Conservation (phyloP, 2,888 invertebrate genomes). For the Drosophila diplacantha region DNA sequence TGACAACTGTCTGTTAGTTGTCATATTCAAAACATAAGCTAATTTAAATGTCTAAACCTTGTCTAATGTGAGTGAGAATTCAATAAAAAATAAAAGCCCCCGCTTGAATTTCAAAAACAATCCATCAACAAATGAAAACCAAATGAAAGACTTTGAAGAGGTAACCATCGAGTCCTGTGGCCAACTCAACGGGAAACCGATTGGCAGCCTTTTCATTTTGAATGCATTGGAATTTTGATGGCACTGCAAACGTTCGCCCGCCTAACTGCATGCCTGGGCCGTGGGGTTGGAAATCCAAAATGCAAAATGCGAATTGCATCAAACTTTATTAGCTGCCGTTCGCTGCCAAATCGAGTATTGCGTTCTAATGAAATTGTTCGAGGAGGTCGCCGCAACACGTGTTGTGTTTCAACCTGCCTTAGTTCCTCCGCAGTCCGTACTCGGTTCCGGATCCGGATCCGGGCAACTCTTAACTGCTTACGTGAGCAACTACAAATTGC, state of each 20-base stretch:
- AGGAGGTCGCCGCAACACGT: constrained; percentile 28
- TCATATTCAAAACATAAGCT: not conserved
- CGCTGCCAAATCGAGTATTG: constrained; percentile 19
- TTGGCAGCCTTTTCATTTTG: constrained; percentile 46
- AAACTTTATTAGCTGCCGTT: constrained; percentile 37
- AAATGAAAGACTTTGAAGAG: constrained; percentile 6
- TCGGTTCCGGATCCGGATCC: not conserved
- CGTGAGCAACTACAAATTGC: constrained; percentile 54
- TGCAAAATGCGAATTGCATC: constrained; percentile 36
- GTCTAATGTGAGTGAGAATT: fast-evolving
- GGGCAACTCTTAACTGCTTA: constrained; percentile 43
- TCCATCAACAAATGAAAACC: constrained; percentile 3
- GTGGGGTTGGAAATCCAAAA: constrained; percentile 11
- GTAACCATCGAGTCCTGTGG: constrained; percentile 12
- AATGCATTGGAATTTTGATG: constrained; percentile 52
- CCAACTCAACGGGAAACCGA: constrained; percentile 20
- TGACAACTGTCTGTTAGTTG: not conserved
- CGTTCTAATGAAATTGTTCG: constrained; percentile 31
- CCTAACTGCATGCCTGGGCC: not conserved
- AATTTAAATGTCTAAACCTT: not conserved
- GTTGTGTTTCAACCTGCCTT: constrained; percentile 30
- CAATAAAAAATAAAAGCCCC: not conserved
- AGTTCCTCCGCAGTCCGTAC: constrained; percentile 2
- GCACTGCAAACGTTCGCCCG: constrained; percentile 17
- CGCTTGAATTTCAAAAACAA: not conserved